Evolutionary conservation across 2,888 invertebrate species (phyloP).

Genomic region (Lithophane ornitopus): DNA sequence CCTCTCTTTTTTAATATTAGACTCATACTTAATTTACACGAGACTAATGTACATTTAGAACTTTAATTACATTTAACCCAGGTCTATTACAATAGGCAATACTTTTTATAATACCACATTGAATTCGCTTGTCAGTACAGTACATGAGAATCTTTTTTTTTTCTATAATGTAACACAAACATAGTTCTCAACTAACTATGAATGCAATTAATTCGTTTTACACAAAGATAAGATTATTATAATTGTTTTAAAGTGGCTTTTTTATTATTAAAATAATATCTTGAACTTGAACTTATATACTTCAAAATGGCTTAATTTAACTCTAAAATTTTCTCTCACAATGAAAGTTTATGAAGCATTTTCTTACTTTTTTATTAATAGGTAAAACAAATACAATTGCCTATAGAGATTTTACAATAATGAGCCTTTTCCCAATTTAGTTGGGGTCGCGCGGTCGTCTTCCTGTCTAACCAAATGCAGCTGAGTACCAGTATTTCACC

Average conservation of each 20-base stretch:
- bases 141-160: constrained; percentile 41
- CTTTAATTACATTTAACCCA: constrained; percentile 12
- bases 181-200: constrained; percentile 40
- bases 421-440: no score
- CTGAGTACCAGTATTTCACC: no score
- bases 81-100: constrained; percentile 11
- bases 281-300: no score
- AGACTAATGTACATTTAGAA: constrained; percentile 35
- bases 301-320: not conserved
- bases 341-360: no score
- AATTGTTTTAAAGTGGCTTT: not conserved
- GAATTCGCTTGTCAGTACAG: not conserved
- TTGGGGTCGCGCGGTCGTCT: no score
- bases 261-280: not conserved
- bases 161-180: constrained; percentile 18
- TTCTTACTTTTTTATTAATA: no score
- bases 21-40: not conserved
- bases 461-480: no score
- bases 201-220: constrained; percentile 18
- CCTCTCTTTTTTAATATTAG: no score
- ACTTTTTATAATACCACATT: constrained; percentile 1
- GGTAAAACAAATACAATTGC: no score
- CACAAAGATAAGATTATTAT: not conserved
- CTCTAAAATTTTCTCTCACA: no score
- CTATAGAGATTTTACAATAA: no score